These are phyloP conservation scores for Eurytoma californica DNA, from an alignment of 2,888 invertebrate species.

Conservation along the genomic window DNA sequence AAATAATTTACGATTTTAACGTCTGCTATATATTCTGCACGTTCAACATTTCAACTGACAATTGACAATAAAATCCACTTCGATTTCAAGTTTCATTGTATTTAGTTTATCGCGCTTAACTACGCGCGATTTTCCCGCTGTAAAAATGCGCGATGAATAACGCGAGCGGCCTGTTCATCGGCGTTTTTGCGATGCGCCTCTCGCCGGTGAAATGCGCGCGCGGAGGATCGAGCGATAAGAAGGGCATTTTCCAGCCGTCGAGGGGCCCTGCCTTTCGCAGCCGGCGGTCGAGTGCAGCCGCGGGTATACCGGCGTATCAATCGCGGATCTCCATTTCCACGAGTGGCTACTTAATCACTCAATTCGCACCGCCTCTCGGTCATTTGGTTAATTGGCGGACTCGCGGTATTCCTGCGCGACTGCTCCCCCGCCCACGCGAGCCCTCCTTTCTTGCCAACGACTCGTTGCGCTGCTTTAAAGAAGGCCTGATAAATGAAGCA, in stretches of 20 bases:
- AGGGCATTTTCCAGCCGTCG: background rate
- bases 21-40: too few relatives aligned
- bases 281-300: background rate
- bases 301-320: slow-evolving; percentile 64
- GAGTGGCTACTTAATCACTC: slow-evolving; percentile 67
- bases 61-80: too few relatives aligned
- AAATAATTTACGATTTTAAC: too few relatives aligned
- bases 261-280: slow-evolving; percentile 9
- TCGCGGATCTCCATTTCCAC: slow-evolving; percentile 59
- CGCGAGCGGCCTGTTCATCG: too few relatives aligned
- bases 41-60: too few relatives aligned
- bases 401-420: background rate
- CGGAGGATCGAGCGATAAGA: background rate
- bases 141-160: too few relatives aligned
- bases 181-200: background rate
- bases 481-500: too few relatives aligned
- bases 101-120: too few relatives aligned
- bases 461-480: too few relatives aligned
- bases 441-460: too few relatives aligned
- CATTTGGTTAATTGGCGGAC: slow-evolving; percentile 67
- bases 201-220: background rate
- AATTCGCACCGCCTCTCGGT: slow-evolving; percentile 62
- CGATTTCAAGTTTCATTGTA: too few relatives aligned
- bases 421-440: background rate
- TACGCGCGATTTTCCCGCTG: too few relatives aligned